phyloP scores from a whole-genome alignment of 2,888 invertebrate genomes.

The Drosophila parthenogenetica region DNA sequence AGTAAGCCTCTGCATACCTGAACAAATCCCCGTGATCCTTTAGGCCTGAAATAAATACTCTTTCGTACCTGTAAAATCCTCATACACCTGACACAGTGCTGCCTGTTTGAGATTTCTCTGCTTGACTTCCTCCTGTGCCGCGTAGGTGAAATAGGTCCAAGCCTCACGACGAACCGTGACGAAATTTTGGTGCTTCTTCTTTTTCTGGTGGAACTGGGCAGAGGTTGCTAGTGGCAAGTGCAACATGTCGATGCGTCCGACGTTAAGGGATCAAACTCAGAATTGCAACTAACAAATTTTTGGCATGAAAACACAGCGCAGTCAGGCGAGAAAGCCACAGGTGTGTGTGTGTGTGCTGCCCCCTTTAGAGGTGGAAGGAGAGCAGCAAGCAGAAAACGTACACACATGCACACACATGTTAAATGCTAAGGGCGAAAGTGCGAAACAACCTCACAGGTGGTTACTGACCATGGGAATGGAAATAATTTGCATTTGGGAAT shows the following conservation, averaged over 20 bases:
- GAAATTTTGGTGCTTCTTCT: slow-evolving; percentile 37
- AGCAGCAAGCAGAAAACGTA: slow-evolving; percentile 4
- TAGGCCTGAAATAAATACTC: slow-evolving; percentile 32
- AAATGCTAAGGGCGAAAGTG: slow-evolving; percentile 39
- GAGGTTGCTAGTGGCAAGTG: slow-evolving; percentile 45
- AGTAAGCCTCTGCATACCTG: slow-evolving; percentile 14
- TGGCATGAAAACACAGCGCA: slow-evolving; percentile 37
- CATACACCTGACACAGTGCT: slow-evolving; percentile 70
- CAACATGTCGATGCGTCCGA: slow-evolving; percentile 58
- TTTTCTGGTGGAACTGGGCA: slow-evolving; percentile 23
- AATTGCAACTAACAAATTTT: slow-evolving; percentile 56
- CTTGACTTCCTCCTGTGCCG: slow-evolving; percentile 51
- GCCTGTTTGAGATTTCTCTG: slow-evolving; percentile 60
- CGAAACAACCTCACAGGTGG: slow-evolving; percentile 61
- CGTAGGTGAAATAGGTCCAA: slow-evolving; percentile 65
- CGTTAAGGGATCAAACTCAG: slow-evolving; percentile 58
- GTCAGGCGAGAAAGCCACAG: slow-evolving; percentile 65
- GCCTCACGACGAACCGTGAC: slow-evolving; percentile 66
- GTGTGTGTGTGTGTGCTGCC: slow-evolving; percentile 39
- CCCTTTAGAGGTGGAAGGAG: slow-evolving; percentile 2
- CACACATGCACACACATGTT: background rate
- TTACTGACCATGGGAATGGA: slow-evolving; percentile 16
- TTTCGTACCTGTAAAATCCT: slow-evolving; percentile 69
- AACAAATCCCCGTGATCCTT: background rate
- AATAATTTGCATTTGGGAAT: slow-evolving; percentile 53